Percentiles rank a stretch among this genome's conserved stretches.
These are phyloP conservation scores for Phainopepla nitens DNA, from an alignment of 2,113 vertebrate genomes.

Conservation along the genomic window DNA sequence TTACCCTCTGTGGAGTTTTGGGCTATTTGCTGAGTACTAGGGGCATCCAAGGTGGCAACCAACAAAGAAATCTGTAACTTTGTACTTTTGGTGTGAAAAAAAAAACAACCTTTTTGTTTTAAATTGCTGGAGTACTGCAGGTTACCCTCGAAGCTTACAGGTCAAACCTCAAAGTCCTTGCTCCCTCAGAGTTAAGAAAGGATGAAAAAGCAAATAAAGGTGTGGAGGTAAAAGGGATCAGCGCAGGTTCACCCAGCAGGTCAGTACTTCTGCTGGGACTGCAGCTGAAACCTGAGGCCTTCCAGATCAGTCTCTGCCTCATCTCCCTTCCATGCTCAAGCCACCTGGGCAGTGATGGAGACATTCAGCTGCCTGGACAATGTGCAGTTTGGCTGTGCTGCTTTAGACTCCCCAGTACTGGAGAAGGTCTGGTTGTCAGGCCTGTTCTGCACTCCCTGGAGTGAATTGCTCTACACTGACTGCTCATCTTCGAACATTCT, in stretches of 20 bases:
- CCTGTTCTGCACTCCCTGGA: background rate
- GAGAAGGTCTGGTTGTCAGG: background rate
- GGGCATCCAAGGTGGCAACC: background rate
- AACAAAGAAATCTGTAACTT: background rate
- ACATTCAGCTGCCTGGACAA: background rate
- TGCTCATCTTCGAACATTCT: background rate
- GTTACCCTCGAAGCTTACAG: background rate
- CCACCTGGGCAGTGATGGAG: background rate
- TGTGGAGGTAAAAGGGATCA: background rate
- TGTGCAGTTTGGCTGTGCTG: background rate
- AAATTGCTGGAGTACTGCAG: background rate
- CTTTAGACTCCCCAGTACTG: background rate
- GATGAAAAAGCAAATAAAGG: background rate
- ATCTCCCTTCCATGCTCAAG: background rate
- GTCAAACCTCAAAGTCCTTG: background rate
- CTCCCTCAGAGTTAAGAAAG: background rate
- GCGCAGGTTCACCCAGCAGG: background rate
- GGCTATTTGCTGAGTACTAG: background rate
- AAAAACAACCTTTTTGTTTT: background rate
- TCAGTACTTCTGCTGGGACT: background rate
- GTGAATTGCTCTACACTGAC: background rate
- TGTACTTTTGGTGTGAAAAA: background rate
- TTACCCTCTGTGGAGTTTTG: background rate
- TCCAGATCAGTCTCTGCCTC: background rate
- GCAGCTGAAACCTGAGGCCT: background rate